A percentile compares a stretch with the other conserved stretches of the same genome.
Conservation (phyloP, 2,113 vertebrate genomes). For the Orycteropus afer region DNA sequence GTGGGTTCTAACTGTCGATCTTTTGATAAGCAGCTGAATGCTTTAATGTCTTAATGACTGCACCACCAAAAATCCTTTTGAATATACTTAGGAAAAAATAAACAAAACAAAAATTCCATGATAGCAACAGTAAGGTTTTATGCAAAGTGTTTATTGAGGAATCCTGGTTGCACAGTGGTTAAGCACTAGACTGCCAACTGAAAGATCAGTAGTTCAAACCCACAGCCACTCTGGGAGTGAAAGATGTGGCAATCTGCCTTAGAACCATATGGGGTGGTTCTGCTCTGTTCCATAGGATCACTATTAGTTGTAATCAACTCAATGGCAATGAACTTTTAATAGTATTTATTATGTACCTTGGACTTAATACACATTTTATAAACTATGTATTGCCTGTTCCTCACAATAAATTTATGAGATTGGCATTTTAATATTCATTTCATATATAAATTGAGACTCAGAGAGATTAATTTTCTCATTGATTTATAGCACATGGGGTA, state of each 20-base stretch:
- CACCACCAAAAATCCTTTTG: too few relatives aligned
- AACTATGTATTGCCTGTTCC: background rate
- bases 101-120: background rate
- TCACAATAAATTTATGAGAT: background rate
- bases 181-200: background rate
- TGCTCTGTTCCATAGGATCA: too few relatives aligned
- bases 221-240: background rate
- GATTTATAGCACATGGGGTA: background rate
- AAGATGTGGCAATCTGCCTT: background rate
- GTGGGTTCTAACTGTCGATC: too few relatives aligned
- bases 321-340: background rate
- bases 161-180: background rate
- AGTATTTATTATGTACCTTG: background rate
- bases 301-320: background rate
- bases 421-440: slow-evolving; percentile 3
- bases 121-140: background rate
- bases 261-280: background rate
- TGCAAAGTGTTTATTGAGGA: background rate
- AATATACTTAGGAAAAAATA: background rate
- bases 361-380: background rate
- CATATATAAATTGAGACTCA: background rate
- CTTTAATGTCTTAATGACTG: too few relatives aligned
- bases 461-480: background rate
- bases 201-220: background rate
- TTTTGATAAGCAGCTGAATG: too few relatives aligned